Percentiles rank a stretch among this genome's conserved stretches.
These are phyloP conservation scores for Acronicta psi DNA, from an alignment of 2,888 invertebrate genomes.

Conservation along the genomic window DNA sequence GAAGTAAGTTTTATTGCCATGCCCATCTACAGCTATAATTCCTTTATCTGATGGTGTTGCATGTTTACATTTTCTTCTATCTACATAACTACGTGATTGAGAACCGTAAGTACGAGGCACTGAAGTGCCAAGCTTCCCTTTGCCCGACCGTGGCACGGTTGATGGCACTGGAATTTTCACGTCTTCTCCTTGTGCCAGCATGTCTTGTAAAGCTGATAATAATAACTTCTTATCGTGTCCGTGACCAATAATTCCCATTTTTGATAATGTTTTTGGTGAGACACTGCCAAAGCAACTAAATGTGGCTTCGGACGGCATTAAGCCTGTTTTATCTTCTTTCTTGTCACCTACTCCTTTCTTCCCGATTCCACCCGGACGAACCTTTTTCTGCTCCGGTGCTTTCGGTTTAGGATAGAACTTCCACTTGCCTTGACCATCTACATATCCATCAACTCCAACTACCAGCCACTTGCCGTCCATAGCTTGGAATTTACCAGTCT, in stretches of 20 bases:
- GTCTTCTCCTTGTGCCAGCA: constrained; percentile 73
- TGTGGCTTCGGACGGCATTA: constrained; percentile 66
- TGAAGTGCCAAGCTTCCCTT: constrained; percentile 16
- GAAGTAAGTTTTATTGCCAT: constrained; percentile 78
- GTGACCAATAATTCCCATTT: constrained; percentile 82
- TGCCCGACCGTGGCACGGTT: constrained; percentile 58
- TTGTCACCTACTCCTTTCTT: constrained; percentile 52
- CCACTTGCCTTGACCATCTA: constrained; percentile 76
- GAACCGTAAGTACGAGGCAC: constrained; percentile 19
- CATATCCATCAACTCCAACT: constrained; percentile 80
- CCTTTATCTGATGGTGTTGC: constrained; percentile 75
- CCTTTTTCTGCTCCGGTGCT: constrained; percentile 28
- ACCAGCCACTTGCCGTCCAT: constrained; percentile 72
- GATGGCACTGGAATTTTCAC: constrained; percentile 71
- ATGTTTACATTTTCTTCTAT: constrained; percentile 73
- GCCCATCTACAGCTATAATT: constrained; percentile 70
- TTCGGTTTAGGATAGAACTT: constrained; percentile 67
- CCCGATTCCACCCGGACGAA: not conserved
- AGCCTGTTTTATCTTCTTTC: constrained; percentile 45
- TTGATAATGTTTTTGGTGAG: constrained; percentile 71
- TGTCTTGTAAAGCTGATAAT: constrained; percentile 65
- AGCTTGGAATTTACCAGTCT: constrained; percentile 77
- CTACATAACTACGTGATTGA: constrained; percentile 38
- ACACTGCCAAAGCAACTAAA: constrained; percentile 83
- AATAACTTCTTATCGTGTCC: constrained; percentile 79